These are phyloP conservation scores for Odontesthes bonariensis DNA, from an alignment of 2,113 vertebrate species.

Conservation along the genomic window DNA sequence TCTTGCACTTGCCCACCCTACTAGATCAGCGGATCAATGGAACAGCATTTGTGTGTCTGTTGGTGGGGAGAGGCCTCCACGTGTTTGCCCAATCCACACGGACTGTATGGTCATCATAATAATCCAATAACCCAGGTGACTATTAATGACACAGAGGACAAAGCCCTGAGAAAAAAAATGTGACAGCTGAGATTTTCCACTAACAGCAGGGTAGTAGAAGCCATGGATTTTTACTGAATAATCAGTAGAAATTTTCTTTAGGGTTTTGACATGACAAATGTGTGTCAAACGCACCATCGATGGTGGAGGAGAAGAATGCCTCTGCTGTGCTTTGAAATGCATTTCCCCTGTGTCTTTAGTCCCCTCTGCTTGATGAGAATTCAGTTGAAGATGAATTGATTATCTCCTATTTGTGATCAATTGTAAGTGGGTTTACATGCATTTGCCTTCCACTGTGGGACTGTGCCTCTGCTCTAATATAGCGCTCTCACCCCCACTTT, in stretches of 20 bases:
- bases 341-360: constrained; percentile 23
- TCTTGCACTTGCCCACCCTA: constrained; percentile 59
- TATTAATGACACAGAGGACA: constrained; percentile 20
- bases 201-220: constrained; percentile 35
- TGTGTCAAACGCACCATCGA: constrained; percentile 56
- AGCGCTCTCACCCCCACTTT: background rate
- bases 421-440: constrained; percentile 64
- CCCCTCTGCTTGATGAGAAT: constrained; percentile 66
- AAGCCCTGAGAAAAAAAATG: constrained; percentile 29
- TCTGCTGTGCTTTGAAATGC: constrained; percentile 55
- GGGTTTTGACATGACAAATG: constrained; percentile 75
- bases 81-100: constrained; percentile 20
- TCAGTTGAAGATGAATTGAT: constrained; percentile 74
- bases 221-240: constrained; percentile 67
- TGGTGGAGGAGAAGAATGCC: constrained; percentile 46
- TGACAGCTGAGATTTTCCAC: constrained; percentile 52
- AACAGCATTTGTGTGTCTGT: constrained; percentile 50
- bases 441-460: constrained; percentile 28
- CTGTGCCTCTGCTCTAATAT: constrained; percentile 11
- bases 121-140: constrained; percentile 33
- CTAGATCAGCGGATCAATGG: constrained; percentile 72
- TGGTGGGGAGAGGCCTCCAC: constrained; percentile 20
- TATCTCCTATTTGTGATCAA: constrained; percentile 72
- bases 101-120: constrained; percentile 54
- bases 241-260: constrained; percentile 54